Evolutionary conservation across 2,888 invertebrate species (phyloP), one percentile per base, ranked within the genome.

Genomic region (Torymus aiolomorphi): DNA sequence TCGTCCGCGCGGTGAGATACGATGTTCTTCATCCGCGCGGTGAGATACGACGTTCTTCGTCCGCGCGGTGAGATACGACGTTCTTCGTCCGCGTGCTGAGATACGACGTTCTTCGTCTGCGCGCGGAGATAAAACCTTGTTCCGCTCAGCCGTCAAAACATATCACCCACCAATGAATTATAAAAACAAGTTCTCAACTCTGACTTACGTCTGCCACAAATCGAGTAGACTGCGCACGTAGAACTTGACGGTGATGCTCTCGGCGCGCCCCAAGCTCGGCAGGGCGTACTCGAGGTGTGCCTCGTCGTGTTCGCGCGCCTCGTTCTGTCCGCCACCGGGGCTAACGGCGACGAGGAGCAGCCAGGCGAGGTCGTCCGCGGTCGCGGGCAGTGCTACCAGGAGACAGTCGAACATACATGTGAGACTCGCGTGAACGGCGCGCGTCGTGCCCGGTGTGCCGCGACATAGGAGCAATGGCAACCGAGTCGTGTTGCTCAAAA

Each of bases 341-440:
- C 75, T 83, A 13, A 89, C 75, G 51, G 86, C 51, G 63, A 90
- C 87, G 1, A 87, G 84, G 4, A 88, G 16, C 5, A 90, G 80
- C 90, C 90, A 90, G 57, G 83, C 82, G 0, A 90, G 85, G 80
- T 90, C 90, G 31, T 87, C 85, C 11, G 87, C 83, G 5, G 78
- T 84, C 2, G 84, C 82, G 4, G 86, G 80, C 52, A 90, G 61
- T 8, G 84, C 57, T 31, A 87, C 82, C 49, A 90, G 82, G 49
- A 84, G 83, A 51, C 90, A 90, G 76, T 90, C 90, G 80, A 91
- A 91, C 86, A 89, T 87, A 24, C 83, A 85, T 31, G 80, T 71
- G 49, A 90, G 78, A 5, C 85, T 83, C n/a, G 76, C 63, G 74
- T 90, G 88, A 8, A 89, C 88, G 2, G 84, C 84, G 5, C 83